phyloP scores from a whole-genome alignment of 2,113 vertebrate genomes.

The Rhea americana region DNA sequence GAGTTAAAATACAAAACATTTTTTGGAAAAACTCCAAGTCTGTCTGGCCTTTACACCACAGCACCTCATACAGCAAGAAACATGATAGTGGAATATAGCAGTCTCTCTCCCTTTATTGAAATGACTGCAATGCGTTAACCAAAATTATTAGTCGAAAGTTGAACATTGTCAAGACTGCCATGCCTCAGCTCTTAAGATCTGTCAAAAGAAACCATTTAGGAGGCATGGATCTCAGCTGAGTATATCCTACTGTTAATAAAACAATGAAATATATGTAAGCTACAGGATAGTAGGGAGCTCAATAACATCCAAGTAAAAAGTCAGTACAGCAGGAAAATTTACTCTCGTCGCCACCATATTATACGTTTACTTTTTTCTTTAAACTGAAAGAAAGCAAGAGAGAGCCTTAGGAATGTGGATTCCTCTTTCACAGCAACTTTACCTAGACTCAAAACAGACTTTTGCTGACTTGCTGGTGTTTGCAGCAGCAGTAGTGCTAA shows the following conservation, averaged over 20 bases:
- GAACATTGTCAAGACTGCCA: not conserved
- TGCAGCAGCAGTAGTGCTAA: conserved; percentile 85
- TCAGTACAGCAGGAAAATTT: not conserved
- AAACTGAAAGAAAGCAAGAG: not conserved
- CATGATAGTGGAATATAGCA: not conserved
- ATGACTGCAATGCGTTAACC: not conserved
- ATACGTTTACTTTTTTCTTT: not conserved
- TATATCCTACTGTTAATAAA: not conserved
- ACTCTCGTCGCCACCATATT: not conserved
- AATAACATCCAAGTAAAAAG: not conserved
- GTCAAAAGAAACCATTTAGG: not conserved
- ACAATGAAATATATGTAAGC: not conserved
- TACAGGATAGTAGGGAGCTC: not conserved
- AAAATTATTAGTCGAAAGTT: not conserved
- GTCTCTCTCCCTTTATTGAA: not conserved
- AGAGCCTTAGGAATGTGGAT: not conserved
- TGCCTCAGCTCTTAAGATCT: fast-evolving
- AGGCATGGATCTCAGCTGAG: not conserved
- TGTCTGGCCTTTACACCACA: not conserved
- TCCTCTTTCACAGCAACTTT: conserved; percentile 31
- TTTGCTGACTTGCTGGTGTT: conserved; percentile 86
- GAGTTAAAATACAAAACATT: not conserved
- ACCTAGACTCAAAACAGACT: conserved; percentile 87
- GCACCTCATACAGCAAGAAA: not conserved
- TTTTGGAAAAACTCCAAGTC: not conserved